phyloP scores from a whole-genome alignment of 2,888 invertebrate genomes.

The Monochamus alternatus region DNA sequence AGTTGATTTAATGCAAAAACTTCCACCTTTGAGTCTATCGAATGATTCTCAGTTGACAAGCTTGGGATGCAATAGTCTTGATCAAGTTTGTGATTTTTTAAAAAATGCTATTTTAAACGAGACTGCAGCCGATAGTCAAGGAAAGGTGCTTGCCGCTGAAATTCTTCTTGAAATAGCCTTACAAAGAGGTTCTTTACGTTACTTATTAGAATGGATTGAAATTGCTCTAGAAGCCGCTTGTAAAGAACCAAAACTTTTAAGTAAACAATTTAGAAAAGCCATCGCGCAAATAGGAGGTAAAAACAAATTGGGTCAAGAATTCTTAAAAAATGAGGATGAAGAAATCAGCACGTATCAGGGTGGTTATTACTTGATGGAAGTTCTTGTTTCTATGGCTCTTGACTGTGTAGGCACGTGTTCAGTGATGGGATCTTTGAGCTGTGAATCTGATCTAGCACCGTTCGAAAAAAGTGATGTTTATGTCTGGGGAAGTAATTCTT shows the following conservation, averaged over 20 bases:
- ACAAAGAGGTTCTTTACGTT: conserved; percentile 76
- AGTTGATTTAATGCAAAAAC: conserved; percentile 72
- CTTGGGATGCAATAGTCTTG: conserved; percentile 72
- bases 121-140: conserved; percentile 71
- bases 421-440: conserved; percentile 54
- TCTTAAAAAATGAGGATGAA: conserved; percentile 45
- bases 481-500: conserved; percentile 80
- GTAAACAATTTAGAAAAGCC: conserved; percentile 64
- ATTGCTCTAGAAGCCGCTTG: conserved; percentile 72
- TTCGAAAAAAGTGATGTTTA: conserved; percentile 73
- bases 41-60: conserved; percentile 75
- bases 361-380: conserved; percentile 74
- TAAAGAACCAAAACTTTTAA: conserved; percentile 52
- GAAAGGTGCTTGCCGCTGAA: conserved; percentile 71
- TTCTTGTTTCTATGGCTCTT: conserved; percentile 69
- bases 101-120: conserved; percentile 72
- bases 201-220: conserved; percentile 77
- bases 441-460: conserved; percentile 56
- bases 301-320: conserved; percentile 49
- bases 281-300: conserved; percentile 62
- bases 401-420: conserved; percentile 68
- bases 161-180: conserved; percentile 74
- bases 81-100: conserved; percentile 73
- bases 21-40: conserved; percentile 76
- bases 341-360: conserved; percentile 71